Percentiles rank a stretch among this genome's conserved stretches.
Conservation (phyloP, 2,888 invertebrate genomes). For the Drosophila emarginata region DNA sequence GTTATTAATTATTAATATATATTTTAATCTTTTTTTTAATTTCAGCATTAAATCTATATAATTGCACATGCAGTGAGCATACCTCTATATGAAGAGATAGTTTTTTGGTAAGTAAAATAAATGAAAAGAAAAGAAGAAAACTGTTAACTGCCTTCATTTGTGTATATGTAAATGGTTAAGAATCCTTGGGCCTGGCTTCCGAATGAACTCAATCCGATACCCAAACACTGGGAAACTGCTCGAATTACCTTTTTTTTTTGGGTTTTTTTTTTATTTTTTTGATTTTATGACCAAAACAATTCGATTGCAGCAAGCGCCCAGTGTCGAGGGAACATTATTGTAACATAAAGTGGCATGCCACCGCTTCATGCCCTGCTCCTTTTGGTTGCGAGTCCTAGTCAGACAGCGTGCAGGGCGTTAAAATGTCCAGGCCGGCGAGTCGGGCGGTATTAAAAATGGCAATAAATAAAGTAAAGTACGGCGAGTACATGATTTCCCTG, state of each 20-base stretch:
- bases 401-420: slow-evolving; percentile 57
- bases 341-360: slow-evolving; percentile 74
- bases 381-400: slow-evolving; percentile 22
- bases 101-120: neutral
- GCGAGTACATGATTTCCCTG: slow-evolving; percentile 81
- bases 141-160: slow-evolving; percentile 1
- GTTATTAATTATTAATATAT: neutral
- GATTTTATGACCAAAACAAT: slow-evolving; percentile 79
- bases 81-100: neutral
- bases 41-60: neutral
- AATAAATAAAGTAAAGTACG: slow-evolving; percentile 81
- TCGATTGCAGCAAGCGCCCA: slow-evolving; percentile 64
- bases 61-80: neutral
- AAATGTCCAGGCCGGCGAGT: slow-evolving; percentile 68
- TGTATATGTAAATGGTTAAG: neutral
- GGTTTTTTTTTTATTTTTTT: slow-evolving; percentile 34
- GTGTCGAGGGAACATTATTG: slow-evolving; percentile 78
- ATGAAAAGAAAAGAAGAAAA: neutral
- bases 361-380: neutral
- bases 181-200: neutral
- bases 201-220: neutral
- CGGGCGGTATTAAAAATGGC: slow-evolving; percentile 79
- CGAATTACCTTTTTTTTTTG: slow-evolving; percentile 61
- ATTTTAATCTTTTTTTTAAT: neutral
- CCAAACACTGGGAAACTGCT: slow-evolving; percentile 32